Evolutionary conservation across 2,113 vertebrate genomes (phyloP).

Genomic region (Cyanoramphus novaezelandiae): DNA sequence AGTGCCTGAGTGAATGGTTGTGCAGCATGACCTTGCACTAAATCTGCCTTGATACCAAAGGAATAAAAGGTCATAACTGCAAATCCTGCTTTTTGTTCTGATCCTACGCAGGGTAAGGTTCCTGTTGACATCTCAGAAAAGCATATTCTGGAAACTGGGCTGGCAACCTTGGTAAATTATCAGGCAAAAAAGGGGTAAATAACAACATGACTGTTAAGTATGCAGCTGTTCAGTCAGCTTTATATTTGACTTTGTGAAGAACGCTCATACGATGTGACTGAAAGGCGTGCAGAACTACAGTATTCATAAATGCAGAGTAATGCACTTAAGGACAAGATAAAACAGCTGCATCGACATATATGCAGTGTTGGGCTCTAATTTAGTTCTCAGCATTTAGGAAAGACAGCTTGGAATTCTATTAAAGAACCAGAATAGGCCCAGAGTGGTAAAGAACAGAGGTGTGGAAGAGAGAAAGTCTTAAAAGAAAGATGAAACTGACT

Average conservation of each 20-base stretch:
- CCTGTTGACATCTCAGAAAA: not conserved
- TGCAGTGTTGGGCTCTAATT: not conserved
- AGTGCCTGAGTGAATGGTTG: not conserved
- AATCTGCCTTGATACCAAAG: not conserved
- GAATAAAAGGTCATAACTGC: not conserved
- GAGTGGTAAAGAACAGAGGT: not conserved
- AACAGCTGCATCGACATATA: not conserved
- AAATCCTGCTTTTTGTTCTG: not conserved
- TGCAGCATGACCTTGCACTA: not conserved
- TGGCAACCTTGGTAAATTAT: not conserved
- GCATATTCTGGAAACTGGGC: not conserved
- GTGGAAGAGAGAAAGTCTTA: not conserved
- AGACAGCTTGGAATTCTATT: not conserved
- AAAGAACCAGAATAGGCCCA: not conserved
- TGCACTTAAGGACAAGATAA: conserved; percentile 17
- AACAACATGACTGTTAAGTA: not conserved
- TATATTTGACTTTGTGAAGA: conserved; percentile 30
- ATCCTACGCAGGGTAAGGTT: not conserved
- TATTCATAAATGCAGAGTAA: conserved; percentile 40
- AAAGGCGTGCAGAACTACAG: not conserved
- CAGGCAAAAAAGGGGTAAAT: not conserved
- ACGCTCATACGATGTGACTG: not conserved
- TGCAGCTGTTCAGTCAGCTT: conserved; percentile 29
- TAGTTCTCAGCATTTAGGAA: not conserved
- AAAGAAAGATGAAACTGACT: conserved; percentile 27